Conservation (phyloP, 2,888 invertebrate genomes). For the Sarcophaga rosellei region DNA sequence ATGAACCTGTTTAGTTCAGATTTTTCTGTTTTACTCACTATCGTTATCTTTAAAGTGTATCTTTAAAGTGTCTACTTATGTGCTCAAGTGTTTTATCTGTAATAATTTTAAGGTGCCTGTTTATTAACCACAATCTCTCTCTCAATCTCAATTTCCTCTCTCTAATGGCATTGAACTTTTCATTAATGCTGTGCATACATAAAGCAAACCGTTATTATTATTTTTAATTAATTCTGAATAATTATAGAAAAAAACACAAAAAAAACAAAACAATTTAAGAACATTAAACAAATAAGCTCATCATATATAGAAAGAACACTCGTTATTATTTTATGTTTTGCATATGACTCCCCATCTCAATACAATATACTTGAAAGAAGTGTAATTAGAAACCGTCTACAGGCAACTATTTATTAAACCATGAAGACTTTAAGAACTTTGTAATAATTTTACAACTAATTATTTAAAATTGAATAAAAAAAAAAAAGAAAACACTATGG, state of each 20-base stretch:
- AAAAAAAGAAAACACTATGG: not conserved
- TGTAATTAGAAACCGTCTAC: slow-evolving; percentile 26
- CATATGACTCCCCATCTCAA: slow-evolving; percentile 34
- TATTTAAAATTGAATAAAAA: slow-evolving; percentile 21
- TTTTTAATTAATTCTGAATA: not conserved
- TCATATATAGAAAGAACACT: not conserved
- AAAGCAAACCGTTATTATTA: slow-evolving; percentile 19
- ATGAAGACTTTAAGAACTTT: slow-evolving; percentile 14
- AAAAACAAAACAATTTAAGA: slow-evolving; percentile 20
- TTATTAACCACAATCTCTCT: no score
- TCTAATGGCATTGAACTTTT: slow-evolving; percentile 42
- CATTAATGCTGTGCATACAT: not conserved
- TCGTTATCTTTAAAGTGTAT: no score
- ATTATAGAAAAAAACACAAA: not conserved
- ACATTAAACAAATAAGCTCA: slow-evolving; percentile 23
- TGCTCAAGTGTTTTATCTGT: not conserved
- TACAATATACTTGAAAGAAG: slow-evolving; percentile 7
- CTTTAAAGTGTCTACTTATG: not conserved
- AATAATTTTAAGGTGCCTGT: not conserved
- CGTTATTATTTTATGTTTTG: slow-evolving; percentile 56
- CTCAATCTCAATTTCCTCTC: no score
- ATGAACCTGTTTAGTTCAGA: no score
- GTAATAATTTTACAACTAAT: slow-evolving; percentile 34
- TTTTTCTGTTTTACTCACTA: no score
- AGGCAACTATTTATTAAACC: slow-evolving; percentile 48